Base-by-base conservation (phyloP, 2,797 vertebrate species). In the Poecilia velifera region DNA sequence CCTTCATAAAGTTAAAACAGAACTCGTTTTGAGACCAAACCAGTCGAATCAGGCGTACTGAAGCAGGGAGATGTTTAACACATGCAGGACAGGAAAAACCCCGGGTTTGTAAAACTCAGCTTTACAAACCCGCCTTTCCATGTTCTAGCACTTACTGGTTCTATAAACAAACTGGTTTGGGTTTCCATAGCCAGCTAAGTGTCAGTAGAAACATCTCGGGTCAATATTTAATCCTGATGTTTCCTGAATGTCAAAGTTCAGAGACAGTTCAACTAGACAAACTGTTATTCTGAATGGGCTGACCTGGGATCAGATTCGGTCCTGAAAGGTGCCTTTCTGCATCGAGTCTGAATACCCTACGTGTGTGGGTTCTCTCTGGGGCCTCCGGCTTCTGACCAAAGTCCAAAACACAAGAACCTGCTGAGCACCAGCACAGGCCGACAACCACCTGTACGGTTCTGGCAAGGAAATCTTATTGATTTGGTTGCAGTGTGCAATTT, bases 401-500 rank as follows among this genome's bases (percentile, higher is more conserved):
- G 13, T 64, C 14, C 59, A 64, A 64, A 34, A 2, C 25, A 59
- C 57, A 28, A 62, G 5, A 25, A 41, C 39, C 64, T 68, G 64
- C 64, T 66, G 18, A 39, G 34, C 34, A 66, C 34, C 1, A 36
- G 62, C 18, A 39, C 18, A 34, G 8, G 20, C 20, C 6, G 1
- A 6, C 47, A 49, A 49, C 47, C 16, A 49, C 47, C 5, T 8
- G 20, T 34, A 34, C 22, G 49, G 49, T 53, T 25, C 49, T 53
- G 20, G 49, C 1, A 1, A 53, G 20, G 49, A 25, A 53, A n/a
- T 5, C 3, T 13, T 57, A 34, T 18, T 22, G 39, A 51, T 25
- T 70, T 80, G 49, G 47, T 36, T 57, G 59, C 72, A 74, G 34
- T 70, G 51, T 25, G 5, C 25, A 25, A 28, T 72, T 74, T 74